phyloP scores from a whole-genome alignment of 2,113 vertebrate genomes.

The Motacilla alba region DNA sequence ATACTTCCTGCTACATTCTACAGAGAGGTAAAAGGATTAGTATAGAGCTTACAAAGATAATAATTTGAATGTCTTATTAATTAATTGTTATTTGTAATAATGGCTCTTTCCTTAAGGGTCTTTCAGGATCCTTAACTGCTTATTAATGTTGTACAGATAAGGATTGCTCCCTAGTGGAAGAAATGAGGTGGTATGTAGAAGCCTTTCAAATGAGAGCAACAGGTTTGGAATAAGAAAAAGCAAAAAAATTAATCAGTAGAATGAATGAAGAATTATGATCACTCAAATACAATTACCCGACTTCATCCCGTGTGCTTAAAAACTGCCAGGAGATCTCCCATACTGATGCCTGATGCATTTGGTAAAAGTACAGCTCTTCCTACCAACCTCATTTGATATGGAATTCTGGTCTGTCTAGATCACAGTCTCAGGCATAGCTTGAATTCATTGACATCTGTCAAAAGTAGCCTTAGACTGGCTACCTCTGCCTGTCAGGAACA shows the following conservation, averaged over 20 bases:
- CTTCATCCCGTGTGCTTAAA: neutral
- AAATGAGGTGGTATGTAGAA: conserved; percentile 5
- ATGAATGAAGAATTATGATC: neutral
- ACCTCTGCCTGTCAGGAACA: neutral
- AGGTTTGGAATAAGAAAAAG: neutral
- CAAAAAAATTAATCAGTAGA: neutral
- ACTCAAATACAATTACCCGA: neutral
- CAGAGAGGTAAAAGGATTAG: conserved; percentile 29
- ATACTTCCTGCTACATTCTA: neutral
- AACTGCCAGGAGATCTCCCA: neutral
- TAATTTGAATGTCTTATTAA: conserved; percentile 57
- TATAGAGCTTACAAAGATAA: conserved; percentile 37
- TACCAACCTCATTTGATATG: neutral
- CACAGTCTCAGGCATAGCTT: neutral
- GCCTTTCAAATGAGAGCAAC: conserved; percentile 4
- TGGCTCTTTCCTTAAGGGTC: conserved; percentile 32
- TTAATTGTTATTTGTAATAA: conserved; percentile 59
- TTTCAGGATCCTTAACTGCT: conserved; percentile 48
- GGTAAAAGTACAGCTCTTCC: neutral
- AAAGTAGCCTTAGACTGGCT: neutral
- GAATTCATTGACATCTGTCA: neutral
- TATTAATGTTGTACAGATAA: conserved; percentile 36
- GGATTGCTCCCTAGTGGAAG: conserved; percentile 45
- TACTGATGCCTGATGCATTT: neutral
- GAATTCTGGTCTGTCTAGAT: neutral